Evolutionary conservation across 2,888 invertebrate genomes (phyloP).

Genomic region (Gymnosoma rotundatum): DNA sequence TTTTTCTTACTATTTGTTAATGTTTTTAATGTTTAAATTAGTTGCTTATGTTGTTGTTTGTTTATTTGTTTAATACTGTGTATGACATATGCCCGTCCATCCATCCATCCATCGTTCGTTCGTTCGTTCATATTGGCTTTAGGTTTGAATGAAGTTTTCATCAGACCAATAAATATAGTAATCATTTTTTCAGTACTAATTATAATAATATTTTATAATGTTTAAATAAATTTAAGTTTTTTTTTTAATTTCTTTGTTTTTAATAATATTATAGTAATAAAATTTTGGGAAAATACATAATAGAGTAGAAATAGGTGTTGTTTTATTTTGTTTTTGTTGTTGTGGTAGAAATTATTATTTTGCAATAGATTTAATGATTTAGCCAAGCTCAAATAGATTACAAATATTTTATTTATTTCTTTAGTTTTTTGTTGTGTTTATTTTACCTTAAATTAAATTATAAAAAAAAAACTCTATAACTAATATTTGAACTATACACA

Average conservation of each 20-base stretch:
- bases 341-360: too few species aligned
- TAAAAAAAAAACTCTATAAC: slow-evolving; percentile 14
- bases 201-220: slow-evolving; percentile 55
- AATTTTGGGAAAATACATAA: slow-evolving; percentile 34
- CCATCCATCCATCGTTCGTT: background rate
- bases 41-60: slow-evolving; percentile 23
- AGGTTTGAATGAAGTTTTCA: slow-evolving; percentile 24
- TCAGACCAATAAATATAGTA: slow-evolving; percentile 40
- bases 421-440: slow-evolving; percentile 15
- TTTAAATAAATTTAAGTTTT: slow-evolving; percentile 38
- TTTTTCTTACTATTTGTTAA: slow-evolving; percentile 6
- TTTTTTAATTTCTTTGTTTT: slow-evolving; percentile 5
- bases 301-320: slow-evolving; percentile 7
- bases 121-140: background rate
- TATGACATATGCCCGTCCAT: background rate
- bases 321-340: background rate
- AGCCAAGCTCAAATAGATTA: slow-evolving; percentile 53
- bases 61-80: slow-evolving; percentile 62
- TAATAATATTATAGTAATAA: slow-evolving; percentile 14
- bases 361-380: slow-evolving; percentile 13
- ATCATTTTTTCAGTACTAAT: slow-evolving; percentile 47
- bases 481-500: slow-evolving; percentile 61
- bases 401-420: background rate
- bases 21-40: slow-evolving; percentile 23
- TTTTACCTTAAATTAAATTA: background rate